A percentile compares a stretch with the other conserved stretches of the same genome.
These are phyloP conservation scores for Drosophila arawakana DNA, from an alignment of 1,140 invertebrate genomes.

Conservation along the genomic window DNA sequence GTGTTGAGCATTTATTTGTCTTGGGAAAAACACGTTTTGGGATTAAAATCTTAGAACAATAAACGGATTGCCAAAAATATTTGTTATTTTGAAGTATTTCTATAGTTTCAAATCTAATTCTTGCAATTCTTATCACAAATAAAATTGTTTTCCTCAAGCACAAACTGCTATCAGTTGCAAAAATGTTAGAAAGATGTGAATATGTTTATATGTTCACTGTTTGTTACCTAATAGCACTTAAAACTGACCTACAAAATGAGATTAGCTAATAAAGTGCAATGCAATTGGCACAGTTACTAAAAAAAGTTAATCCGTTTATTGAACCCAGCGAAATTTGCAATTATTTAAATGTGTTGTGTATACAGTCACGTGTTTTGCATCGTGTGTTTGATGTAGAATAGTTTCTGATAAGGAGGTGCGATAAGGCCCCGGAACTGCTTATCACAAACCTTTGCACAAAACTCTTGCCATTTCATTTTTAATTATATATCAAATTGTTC, in stretches of 20 bases:
- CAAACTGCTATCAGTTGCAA: constrained; percentile 2
- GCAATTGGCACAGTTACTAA: not conserved
- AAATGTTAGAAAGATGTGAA: not conserved
- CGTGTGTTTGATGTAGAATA: not conserved
- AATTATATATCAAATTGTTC: constrained; percentile 18
- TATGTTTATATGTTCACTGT: not conserved
- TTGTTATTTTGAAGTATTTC: not conserved
- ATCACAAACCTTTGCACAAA: constrained; percentile 18
- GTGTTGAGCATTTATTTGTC: too few relatives aligned
- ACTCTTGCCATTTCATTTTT: not conserved
- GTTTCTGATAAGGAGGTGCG: constrained; percentile 8
- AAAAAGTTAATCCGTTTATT: not conserved
- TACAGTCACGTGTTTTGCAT: not conserved
- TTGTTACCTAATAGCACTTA: not conserved
- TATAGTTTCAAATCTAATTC: not conserved
- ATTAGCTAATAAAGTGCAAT: not conserved
- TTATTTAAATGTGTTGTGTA: not conserved
- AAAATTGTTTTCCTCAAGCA: not conserved
- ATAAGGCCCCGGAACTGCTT: constrained; percentile 25
- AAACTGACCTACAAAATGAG: constrained; percentile 28
- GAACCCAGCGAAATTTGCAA: not conserved
- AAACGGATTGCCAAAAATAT: not conserved
- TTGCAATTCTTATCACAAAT: constrained; percentile 16
- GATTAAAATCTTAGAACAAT: too few relatives aligned
- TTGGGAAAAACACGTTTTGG: too few relatives aligned